phyloP scores from a whole-genome alignment of 2,113 vertebrate species.

The Perognathus longimembris region DNA sequence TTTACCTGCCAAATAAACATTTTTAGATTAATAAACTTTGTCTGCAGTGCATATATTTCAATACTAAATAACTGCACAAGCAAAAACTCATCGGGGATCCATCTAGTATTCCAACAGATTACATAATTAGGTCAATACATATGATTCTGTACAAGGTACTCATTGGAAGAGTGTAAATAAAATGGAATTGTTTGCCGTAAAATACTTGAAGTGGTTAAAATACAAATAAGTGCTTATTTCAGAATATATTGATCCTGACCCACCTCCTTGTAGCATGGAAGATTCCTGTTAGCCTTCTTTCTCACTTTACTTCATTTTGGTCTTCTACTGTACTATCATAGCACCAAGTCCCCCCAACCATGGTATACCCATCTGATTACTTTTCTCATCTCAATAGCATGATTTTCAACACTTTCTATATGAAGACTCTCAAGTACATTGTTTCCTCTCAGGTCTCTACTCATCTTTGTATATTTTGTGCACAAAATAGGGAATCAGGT shows the following conservation, averaged over 20 bases:
- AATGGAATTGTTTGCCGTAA: background rate
- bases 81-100: background rate
- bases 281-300: too few species aligned
- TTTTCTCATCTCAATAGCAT: too few species aligned
- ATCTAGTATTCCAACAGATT: background rate
- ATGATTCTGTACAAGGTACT: background rate
- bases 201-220: background rate
- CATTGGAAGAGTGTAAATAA: background rate
- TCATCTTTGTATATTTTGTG: too few species aligned
- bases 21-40: background rate
- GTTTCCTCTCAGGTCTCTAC: too few species aligned
- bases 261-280: too few species aligned
- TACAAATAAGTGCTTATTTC: background rate
- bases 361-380: too few species aligned
- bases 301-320: too few species aligned
- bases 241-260: background rate
- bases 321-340: too few species aligned
- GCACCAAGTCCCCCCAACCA: too few species aligned
- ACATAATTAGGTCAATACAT: background rate
- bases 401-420: too few species aligned
- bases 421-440: too few species aligned
- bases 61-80: background rate
- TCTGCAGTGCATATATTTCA: background rate
- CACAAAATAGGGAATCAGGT: too few species aligned
- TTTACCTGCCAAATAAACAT: background rate